phyloP scores from a whole-genome alignment of 1,140 invertebrate species.

The Luehdorfia chinensis region DNA sequence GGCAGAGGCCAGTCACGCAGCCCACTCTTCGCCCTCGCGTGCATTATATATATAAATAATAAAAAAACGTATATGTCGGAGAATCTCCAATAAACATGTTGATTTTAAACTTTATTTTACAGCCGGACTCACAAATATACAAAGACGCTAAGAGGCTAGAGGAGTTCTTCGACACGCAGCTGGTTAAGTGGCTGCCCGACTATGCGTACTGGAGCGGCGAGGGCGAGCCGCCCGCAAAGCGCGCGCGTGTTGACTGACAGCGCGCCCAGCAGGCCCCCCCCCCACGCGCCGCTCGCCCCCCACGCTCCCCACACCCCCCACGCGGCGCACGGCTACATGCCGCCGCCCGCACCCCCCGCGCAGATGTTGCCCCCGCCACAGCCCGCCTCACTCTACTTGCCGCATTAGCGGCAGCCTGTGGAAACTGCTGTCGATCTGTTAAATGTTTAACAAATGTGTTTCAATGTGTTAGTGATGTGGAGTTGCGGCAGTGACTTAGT shows the following conservation, averaged over 20 bases:
- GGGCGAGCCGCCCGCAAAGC: constrained; percentile 56
- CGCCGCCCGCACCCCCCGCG: background rate
- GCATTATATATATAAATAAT: too few relatives aligned
- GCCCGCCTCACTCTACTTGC: background rate
- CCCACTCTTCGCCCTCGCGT: too few relatives aligned
- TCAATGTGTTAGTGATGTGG: too few relatives aligned
- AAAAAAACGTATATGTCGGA: too few relatives aligned
- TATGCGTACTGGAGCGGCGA: constrained; percentile 78
- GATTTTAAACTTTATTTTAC: too few relatives aligned
- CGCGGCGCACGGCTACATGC: constrained; percentile 4
- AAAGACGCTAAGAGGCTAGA: constrained; percentile 90
- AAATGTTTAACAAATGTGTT: too few relatives aligned
- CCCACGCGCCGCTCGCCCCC: constrained; percentile 3
- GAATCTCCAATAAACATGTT: too few relatives aligned
- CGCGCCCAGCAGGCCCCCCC: constrained; percentile 13
- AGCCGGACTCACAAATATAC: constrained; percentile 90
- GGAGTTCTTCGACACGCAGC: constrained; percentile 90
- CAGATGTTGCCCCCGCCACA: background rate
- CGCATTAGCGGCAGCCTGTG: constrained; percentile 1
- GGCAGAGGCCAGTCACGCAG: too few relatives aligned
- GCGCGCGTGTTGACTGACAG: constrained; percentile 41
- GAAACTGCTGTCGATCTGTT: too few relatives aligned
- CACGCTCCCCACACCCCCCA: constrained; percentile 1
- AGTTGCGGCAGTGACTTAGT: too few relatives aligned
- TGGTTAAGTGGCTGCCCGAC: constrained; percentile 88